Evolutionary conservation across 2,888 invertebrate genomes (phyloP), one percentile per base, ranked within the genome.

Genomic region (Rhogogaster chlorosoma): DNA sequence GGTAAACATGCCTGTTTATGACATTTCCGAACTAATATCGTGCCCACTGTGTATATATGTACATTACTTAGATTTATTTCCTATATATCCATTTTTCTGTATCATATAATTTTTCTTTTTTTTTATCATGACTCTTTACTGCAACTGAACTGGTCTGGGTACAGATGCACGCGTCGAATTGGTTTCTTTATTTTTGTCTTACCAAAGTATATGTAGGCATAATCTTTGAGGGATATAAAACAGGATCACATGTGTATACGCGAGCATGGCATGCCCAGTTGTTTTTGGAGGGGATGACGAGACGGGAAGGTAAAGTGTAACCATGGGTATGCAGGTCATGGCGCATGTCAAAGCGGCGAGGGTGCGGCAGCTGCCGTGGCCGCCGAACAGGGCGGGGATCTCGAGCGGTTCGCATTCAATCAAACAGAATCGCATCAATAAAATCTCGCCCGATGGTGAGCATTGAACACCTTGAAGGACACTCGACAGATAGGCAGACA

Each of bases 281-380:
- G 45, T 77, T 36, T 2, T 36, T 12, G 57, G 61, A 29, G 80
- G 36, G 61, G 32, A 61, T 36, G 80, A 57, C 80, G 57, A 57
- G 80, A 61, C 78, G 78, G 80, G 61, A n/a, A n/a, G 80, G 67
- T 70, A 64, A 78, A 85, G 71, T 42, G 82, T 85, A 82, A 53
- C 84, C 70, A 82, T 49, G 80, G 70, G 88, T 90, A 88, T 88
- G 87, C 89, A 89, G 91, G 91, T 92, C 92, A 92, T 91, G 91
- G 91, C 92, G 92, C 92, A 92, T 92, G 92, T 89, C 92, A 91
- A 88, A 83, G 84, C 88, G 57, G 87, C 88, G 90, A 91, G 92
- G 92, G 92, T 92, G 92, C 92, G 92, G 92, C 92, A 91, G 87
- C 88, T 87, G 88, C 87, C 86, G 86, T 87, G 38, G 78, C 78